A percentile compares a stretch with the other conserved stretches of the same genome.
Evolutionary conservation across 1,140 invertebrate species (phyloP).

Genomic region (Cataglyphis hispanica): DNA sequence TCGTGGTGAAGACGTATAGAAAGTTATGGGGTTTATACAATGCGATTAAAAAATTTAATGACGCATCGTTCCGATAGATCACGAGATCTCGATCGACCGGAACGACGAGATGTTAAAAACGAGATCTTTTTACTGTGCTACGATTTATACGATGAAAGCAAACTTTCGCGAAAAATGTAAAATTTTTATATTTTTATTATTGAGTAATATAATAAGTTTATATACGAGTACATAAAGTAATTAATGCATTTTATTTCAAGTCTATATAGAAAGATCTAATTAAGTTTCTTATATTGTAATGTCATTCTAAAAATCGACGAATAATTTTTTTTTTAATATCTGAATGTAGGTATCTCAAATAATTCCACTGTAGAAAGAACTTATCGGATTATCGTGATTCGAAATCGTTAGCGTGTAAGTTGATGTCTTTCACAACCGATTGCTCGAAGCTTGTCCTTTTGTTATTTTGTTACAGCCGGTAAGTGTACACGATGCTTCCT

Average conservation of each 20-base stretch:
- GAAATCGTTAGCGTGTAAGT: not conserved
- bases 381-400: not conserved
- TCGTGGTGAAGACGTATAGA: conserved; percentile 8
- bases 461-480: conserved; percentile 83
- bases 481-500: conserved; percentile 69
- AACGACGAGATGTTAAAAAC: conserved; percentile 23
- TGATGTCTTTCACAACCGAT: conserved; percentile 38
- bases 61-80: conserved; percentile 40
- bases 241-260: not conserved
- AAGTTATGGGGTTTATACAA: conserved; percentile 47
- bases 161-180: not conserved
- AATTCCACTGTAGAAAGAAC: not conserved
- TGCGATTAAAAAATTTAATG: conserved; percentile 33
- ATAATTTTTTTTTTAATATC: not conserved
- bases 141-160: not conserved
- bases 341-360: not conserved
- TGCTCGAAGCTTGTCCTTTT: conserved; percentile 52
- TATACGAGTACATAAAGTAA: not conserved
- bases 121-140: not conserved
- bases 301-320: not conserved
- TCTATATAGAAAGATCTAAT: not conserved
- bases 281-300: not conserved
- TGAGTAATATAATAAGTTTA: not conserved
- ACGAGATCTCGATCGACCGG: conserved; percentile 26
- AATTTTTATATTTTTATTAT: not conserved